Evolutionary conservation across 1,140 invertebrate genomes (phyloP), one percentile per base, ranked within the genome.

Genomic region (Druon quercuslanigerum): DNA sequence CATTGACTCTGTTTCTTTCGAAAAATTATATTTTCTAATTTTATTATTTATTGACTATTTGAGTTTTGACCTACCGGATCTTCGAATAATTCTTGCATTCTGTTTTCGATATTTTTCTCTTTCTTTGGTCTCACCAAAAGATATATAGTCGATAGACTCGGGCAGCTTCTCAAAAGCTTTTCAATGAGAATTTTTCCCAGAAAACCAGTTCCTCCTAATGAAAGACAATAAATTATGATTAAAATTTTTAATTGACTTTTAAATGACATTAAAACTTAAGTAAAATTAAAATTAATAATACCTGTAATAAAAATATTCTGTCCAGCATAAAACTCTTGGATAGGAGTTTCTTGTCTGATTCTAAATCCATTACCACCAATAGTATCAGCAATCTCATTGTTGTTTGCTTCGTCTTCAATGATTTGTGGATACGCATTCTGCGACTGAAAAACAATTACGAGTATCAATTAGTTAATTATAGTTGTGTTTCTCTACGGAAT

Each of bases 161-260:
- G 94, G 88, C 96, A 96, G 46, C 92, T 94, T 79, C 96, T 92
- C 17, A 98, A 91, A n/a, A 98, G 87, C 91, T 98, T 98, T 89
- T 98, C 96, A 17, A 98, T 93, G 8, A 98, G 91, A 25, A 97
- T 94, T 91, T 98, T 97, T 5, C 97, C 97, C 86, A 98, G 93
- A 87, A 98, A 98, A 3, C 97, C 97, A 1, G 96, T 97, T 2
- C 94, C 94, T 20, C 95, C 95, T 66, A 92, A 57, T 94, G 90
- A 60, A 71, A 50, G 16, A 71, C 94, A 83, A 46, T 56, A 71
- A 33, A 17, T 56, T 71, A 60, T 72, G 56, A 16, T 57, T 51
- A 40, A 3, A 20, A 20, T 5, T 46, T 46, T 46, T 1, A 46
- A 46, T 46, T 46, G 40, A 11, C 40, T 46, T 46, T 46, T 17